Evolutionary conservation across 1,140 invertebrate species (phyloP).

Genomic region (Euwallacea fornicatus): DNA sequence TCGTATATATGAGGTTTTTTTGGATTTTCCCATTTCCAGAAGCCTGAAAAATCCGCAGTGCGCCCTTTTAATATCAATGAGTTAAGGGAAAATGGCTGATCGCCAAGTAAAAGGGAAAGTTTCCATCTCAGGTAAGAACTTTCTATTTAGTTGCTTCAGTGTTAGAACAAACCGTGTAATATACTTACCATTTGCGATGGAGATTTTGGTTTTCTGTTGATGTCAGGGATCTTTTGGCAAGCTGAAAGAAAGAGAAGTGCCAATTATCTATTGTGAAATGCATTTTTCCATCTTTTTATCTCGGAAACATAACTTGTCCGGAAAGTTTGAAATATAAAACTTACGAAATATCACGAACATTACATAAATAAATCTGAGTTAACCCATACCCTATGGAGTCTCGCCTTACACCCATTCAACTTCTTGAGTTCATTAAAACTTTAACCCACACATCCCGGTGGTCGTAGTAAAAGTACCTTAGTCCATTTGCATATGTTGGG

Average conservation of each 20-base stretch:
- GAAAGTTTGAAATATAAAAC: no score
- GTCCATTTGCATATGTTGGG: no score
- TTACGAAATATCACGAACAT: no score
- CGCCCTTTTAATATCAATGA: conserved; percentile 17
- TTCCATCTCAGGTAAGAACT: no score
- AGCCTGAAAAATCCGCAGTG: conserved; percentile 1
- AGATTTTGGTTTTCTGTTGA: conserved; percentile 85
- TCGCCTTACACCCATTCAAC: conserved; percentile 28
- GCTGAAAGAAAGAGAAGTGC: conserved; percentile 59
- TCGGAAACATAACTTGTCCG: no score
- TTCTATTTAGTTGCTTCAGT: no score
- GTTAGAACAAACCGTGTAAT: neutral
- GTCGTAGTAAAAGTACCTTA: conserved; percentile 9
- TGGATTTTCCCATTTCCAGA: conserved; percentile 6
- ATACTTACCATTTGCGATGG: conserved; percentile 88
- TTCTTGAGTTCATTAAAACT: conserved; percentile 27
- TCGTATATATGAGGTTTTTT: conserved; percentile 1
- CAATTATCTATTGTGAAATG: no score
- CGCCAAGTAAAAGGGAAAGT: no score
- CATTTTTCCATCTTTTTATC: no score
- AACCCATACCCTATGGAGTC: conserved; percentile 21
- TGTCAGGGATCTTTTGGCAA: conserved; percentile 83
- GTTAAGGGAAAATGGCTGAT: no score
- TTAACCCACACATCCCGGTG: conserved; percentile 21
- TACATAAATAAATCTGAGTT: conserved; percentile 4